Evolutionary conservation across 2,113 vertebrate genomes (phyloP), one percentile per base, ranked within the genome.

Genomic region (Desmodus rotundus): DNA sequence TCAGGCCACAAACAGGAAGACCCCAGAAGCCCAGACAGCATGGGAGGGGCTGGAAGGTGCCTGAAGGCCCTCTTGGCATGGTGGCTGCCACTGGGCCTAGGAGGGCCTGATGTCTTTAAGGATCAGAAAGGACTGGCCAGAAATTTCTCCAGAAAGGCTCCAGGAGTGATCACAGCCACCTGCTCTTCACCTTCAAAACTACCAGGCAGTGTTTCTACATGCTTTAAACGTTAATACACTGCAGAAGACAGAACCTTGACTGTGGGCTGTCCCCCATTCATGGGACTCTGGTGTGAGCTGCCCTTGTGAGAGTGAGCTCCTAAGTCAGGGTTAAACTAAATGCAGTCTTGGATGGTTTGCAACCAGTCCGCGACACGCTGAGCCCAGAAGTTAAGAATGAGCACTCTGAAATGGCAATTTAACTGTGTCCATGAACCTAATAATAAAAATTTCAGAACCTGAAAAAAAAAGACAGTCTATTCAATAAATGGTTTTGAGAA

Each of bases 291-390:
- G 36, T 63, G 36, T 1, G 6, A 84, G 63, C 24, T 7, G 50
- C 61, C 31, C 22, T 61, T 16, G 2, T 10, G 5, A 77, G 20
- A 24, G 26, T 24, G 91, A 70, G 47, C 63, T 68, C 52, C 56
- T 67, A 38, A 82, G 67, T 82, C 78, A 83, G 15, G 11, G 1
- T 54, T 41, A 73, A 0, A 0, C 15, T 31, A 28, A 82, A 28
- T 65, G 41, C 50, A 11, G 26, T 54, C 20, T 41, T 52, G 72
- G 19, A 50, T 6, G 7, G 26, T 61, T 90, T 41, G 80, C 72
- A 50, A 47, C 73, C 28, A 50, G 41, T 45, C 26, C 22, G 1
- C 1, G 1, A 52, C 52, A 28, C 1, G 0, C 63, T 38, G n/a
- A 86, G 52, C 78, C 63, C 45, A 56, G 22, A 73, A 65, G 56